Base-by-base conservation (phyloP, 1,140 invertebrate species). In the Diabrotica undecimpunctata region DNA sequence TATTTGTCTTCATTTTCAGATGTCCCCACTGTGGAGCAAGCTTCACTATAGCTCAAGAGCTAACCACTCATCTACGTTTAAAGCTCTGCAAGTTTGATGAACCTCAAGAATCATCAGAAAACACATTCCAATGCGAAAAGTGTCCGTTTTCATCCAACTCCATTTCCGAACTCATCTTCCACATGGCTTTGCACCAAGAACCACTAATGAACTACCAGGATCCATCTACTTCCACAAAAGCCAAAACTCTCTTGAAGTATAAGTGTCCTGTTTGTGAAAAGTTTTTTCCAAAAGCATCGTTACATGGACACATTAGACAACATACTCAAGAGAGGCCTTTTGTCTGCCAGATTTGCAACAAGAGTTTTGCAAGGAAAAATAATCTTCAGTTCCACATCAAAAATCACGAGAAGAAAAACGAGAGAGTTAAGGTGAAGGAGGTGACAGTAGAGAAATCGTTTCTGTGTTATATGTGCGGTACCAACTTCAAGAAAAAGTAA, bases 311-410 rank as follows among this genome's bases (percentile, higher is more conserved):
- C 74, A 79, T 92, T 51, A 81, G 87, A 25, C 82, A 83, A 37
- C 91, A 91, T 72, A 92, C 90, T 0, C 86, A 89, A 13, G 94
- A 96, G 74, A 88, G 90, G 67, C 90, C 91, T 0, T 92, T 85
- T 67, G 74, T 83, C 13, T 92, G 90, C 66, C 63, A 72, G 0
- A 78, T 80, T 0, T 92, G 90, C 73, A 72, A 72, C 0, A 74
- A 81, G 0, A 83, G 84, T 46, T 96, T 95, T 74, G 86, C 84
- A 0, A 81, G 86, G 12, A 83, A 84, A 66, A 84, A 83, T 36
- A 86, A 85, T 68, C 78, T 89, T 37, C 75, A 81, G 36, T 82
- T 81, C 59, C 87, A 88, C 70, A 71, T 80, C 5, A 82, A 79
- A 61, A 81, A 71, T 11, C 86, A 87, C 59, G 69, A 71, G 11